Conservation (phyloP, 1,140 invertebrate genomes). For the Sogatella furcifera region DNA sequence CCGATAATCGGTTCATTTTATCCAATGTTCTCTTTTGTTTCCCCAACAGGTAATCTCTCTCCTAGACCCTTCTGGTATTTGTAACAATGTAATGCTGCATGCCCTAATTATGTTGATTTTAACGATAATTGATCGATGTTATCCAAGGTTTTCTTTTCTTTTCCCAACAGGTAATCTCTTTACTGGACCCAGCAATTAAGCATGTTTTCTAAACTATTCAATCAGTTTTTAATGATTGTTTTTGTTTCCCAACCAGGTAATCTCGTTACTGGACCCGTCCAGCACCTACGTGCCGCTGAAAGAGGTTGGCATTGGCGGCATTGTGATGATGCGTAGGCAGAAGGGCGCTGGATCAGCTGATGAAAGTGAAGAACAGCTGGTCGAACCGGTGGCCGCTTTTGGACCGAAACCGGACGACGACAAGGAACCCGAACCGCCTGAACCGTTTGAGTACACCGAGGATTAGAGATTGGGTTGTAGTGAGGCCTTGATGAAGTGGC, state of each 20-base stretch:
- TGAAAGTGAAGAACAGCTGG: slow-evolving; percentile 78
- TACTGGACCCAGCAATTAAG: no score
- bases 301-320: slow-evolving; percentile 87
- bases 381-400: slow-evolving; percentile 89
- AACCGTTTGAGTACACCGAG: slow-evolving; percentile 92
- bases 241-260: slow-evolving; percentile 57
- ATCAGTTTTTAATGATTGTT: slow-evolving; percentile 1
- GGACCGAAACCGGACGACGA: slow-evolving; percentile 90
- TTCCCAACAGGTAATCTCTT: no score
- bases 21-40: no score
- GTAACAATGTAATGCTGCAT: no score
- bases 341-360: slow-evolving; percentile 51
- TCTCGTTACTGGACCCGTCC: slow-evolving; percentile 67
- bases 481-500: no score
- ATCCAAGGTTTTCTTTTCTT: no score
- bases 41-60: no score
- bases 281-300: slow-evolving; percentile 77
- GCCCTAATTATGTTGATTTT: no score
- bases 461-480: slow-evolving; percentile 44
- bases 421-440: slow-evolving; percentile 91
- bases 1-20: no score
- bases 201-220: no score
- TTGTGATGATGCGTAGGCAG: slow-evolving; percentile 83
- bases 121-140: no score
- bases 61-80: no score